These are phyloP conservation scores for Thermophis baileyi DNA, from an alignment of 2,113 vertebrate genomes.

Conservation along the genomic window DNA sequence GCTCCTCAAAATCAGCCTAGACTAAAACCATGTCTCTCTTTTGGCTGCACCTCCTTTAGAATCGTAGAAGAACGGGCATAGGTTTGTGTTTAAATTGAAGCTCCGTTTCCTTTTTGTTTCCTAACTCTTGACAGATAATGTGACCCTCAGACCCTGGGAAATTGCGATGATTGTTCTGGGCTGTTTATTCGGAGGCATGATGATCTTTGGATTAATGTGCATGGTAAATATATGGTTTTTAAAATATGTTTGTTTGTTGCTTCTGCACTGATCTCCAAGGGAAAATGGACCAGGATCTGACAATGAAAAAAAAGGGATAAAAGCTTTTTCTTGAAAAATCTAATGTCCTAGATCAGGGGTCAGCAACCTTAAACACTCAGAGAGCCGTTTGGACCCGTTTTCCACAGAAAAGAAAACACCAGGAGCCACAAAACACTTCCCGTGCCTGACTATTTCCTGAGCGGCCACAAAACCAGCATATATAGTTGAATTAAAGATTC, in stretches of 20 bases:
- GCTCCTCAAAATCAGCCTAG: too few relatives aligned
- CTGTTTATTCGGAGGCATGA: background rate
- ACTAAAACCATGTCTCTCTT: too few relatives aligned
- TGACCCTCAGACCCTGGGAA: background rate
- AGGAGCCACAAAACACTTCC: too few relatives aligned
- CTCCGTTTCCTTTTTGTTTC: background rate
- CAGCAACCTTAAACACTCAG: too few relatives aligned
- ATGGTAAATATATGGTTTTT: background rate
- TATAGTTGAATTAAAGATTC: too few relatives aligned
- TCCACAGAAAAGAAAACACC: too few relatives aligned
- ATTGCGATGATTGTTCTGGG: slow-evolving; percentile 6
- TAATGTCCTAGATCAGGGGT: background rate
- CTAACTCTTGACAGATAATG: background rate
- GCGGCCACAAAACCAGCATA: too few relatives aligned
- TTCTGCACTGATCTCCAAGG: background rate
- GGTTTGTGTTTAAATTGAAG: background rate
- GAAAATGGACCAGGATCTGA: background rate
- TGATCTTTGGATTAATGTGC: background rate
- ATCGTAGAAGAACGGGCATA: background rate
- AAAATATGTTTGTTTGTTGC: background rate
- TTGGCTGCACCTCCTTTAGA: background rate
- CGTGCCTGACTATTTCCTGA: too few relatives aligned
- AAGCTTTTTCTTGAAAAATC: background rate
- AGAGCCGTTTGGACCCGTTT: too few relatives aligned
- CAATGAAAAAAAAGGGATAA: background rate